A percentile compares a stretch with the other conserved stretches of the same genome.
Evolutionary conservation across 2,888 invertebrate species (phyloP).

Genomic region (Deroplatys truncata): DNA sequence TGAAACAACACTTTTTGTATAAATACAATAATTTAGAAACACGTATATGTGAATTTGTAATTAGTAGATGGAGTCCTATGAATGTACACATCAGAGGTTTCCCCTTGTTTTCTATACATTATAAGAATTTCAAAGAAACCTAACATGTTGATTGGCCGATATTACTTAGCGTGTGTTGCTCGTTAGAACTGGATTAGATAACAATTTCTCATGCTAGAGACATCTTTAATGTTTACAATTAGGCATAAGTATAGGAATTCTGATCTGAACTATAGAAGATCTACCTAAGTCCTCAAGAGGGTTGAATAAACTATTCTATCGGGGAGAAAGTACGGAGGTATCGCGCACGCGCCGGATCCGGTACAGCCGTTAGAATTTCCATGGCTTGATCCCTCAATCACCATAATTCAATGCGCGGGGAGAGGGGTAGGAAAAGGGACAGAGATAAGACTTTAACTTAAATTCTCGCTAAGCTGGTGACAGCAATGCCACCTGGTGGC

Average conservation of each 20-base stretch:
- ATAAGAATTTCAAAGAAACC: no score
- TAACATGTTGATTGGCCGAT: no score
- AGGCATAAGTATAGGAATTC: not conserved
- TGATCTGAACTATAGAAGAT: not conserved
- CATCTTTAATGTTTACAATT: not conserved
- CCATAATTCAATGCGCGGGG: conserved; percentile 10
- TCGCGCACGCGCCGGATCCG: not conserved
- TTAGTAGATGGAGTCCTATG: no score
- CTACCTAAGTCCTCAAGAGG: not conserved
- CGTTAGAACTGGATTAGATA: no score
- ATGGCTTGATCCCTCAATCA: conserved; percentile 8
- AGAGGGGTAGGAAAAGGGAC: not conserved
- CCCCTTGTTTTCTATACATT: no score
- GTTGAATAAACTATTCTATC: not conserved
- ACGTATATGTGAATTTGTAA: no score
- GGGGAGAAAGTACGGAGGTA: not conserved
- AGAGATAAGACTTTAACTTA: conserved; percentile 5
- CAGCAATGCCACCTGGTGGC: conserved; percentile 11
- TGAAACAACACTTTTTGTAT: no score
- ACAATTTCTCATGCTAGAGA: no score
- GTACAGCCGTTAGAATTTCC: not conserved
- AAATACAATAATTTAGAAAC: no score
- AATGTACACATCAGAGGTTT: no score
- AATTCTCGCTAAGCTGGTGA: conserved; percentile 17
- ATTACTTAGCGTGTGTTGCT: no score